A percentile compares a stretch with the other conserved stretches of the same genome.
Conservation (phyloP, 2,797 vertebrate genomes). For the Phrynocephalus forsythii region DNA sequence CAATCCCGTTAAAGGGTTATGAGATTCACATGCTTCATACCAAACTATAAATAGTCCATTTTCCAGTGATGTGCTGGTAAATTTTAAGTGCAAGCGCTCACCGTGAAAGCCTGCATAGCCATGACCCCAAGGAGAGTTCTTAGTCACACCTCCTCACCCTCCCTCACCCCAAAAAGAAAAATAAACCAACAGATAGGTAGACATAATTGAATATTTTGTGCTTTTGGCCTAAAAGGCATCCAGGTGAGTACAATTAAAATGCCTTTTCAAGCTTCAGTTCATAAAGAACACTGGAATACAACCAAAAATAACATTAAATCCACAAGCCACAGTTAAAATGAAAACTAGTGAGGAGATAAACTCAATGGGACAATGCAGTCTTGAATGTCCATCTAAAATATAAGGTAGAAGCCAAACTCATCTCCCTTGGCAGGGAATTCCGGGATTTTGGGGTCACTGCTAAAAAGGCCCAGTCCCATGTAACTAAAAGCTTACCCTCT, state of each 20-base stretch:
- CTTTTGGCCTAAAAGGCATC: background rate
- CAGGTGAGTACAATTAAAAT: background rate
- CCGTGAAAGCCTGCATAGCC: background rate
- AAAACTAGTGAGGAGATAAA: background rate
- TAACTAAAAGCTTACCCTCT: background rate
- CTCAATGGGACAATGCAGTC: background rate
- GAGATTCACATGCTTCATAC: constrained; percentile 46
- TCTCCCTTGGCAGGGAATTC: background rate
- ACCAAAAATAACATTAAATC: background rate
- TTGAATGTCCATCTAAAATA: background rate
- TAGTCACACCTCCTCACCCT: background rate
- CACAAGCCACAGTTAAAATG: background rate
- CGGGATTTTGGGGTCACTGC: background rate
- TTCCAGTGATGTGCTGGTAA: constrained; percentile 7
- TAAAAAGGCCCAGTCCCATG: background rate
- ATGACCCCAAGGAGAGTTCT: background rate
- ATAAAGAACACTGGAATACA: background rate
- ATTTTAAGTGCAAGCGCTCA: background rate
- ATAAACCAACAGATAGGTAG: too few relatives aligned
- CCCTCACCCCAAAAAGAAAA: too few relatives aligned
- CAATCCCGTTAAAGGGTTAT: constrained; percentile 44
- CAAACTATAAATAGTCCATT: constrained; percentile 40
- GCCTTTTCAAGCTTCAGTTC: background rate
- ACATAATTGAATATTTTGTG: background rate
- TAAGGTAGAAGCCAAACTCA: background rate